Conservation (phyloP, 2,888 invertebrate species). For the Lymantria monacha region DNA sequence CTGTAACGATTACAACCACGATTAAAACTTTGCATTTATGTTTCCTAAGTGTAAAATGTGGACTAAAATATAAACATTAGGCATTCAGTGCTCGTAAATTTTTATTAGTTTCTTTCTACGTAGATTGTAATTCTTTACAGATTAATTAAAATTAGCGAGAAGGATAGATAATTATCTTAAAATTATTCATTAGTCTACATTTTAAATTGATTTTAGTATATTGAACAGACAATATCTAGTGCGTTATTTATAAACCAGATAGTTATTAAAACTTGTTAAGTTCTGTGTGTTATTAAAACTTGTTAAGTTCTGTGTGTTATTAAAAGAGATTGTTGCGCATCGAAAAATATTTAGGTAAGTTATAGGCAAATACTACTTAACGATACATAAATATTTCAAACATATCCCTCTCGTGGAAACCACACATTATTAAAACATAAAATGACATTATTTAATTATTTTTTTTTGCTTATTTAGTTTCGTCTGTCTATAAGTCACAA, state of each 20-base stretch:
- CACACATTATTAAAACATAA: no score
- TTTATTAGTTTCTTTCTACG: neutral
- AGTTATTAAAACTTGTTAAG: neutral
- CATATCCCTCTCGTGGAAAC: no score
- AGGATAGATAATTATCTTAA: neutral
- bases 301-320: no score
- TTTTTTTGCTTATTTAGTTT: no score
- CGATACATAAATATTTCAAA: no score
- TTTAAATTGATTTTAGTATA: neutral
- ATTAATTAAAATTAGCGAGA: neutral
- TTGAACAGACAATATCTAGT: neutral
- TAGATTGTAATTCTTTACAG: neutral
- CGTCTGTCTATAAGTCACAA: no score
- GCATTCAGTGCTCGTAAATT: neutral
- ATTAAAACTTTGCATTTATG: slow-evolving; percentile 3
- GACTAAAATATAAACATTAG: neutral
- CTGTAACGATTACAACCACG: neutral
- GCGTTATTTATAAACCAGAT: neutral
- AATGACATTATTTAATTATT: no score
- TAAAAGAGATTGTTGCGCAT: no score
- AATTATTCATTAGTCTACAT: neutral
- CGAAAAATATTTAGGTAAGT: no score
- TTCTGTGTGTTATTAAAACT: neutral
- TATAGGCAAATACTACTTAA: no score
- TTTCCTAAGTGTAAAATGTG: neutral